Evolutionary conservation across 2,888 invertebrate species (phyloP).

Genomic region (Epinotia ramella): DNA sequence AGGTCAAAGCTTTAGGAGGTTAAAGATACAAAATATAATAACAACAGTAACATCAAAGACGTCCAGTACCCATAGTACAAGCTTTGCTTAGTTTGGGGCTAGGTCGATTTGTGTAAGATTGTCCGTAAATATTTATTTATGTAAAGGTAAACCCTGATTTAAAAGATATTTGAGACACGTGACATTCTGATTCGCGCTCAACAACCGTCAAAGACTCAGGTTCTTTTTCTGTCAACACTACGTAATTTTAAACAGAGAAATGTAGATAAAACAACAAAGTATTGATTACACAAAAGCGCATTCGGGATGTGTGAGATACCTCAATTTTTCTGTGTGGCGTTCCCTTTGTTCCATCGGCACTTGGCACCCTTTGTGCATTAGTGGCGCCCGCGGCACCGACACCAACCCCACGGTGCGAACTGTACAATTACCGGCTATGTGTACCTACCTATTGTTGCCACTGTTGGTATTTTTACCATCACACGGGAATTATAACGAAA

Average conservation of each 20-base stretch:
- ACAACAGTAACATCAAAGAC: constrained; percentile 4
- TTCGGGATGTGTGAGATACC: constrained; percentile 50
- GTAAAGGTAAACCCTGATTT: too few relatives aligned
- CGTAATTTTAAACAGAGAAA: constrained; percentile 11
- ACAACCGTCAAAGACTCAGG: constrained; percentile 1
- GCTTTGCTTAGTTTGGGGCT: too few relatives aligned
- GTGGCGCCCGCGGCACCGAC: constrained; percentile 54
- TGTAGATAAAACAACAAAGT: constrained; percentile 39
- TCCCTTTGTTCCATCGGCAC: constrained; percentile 70
- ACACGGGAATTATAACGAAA: not conserved
- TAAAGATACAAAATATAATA: not conserved
- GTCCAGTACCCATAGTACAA: too few relatives aligned
- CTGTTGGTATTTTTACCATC: not conserved
- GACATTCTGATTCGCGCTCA: constrained; percentile 11
- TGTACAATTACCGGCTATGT: constrained; percentile 6
- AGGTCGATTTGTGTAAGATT: too few relatives aligned
- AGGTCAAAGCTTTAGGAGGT: not conserved
- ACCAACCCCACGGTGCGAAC: constrained; percentile 54
- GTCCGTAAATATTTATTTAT: too few relatives aligned
- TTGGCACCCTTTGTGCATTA: constrained; percentile 78
- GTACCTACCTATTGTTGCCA: constrained; percentile 1
- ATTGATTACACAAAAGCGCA: constrained; percentile 46
- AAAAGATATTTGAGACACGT: constrained; percentile 4
- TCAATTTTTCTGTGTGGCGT: constrained; percentile 55
- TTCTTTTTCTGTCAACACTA: not conserved